Evolutionary conservation across 2,888 invertebrate species (phyloP).

Genomic region (Baccha elongata): DNA sequence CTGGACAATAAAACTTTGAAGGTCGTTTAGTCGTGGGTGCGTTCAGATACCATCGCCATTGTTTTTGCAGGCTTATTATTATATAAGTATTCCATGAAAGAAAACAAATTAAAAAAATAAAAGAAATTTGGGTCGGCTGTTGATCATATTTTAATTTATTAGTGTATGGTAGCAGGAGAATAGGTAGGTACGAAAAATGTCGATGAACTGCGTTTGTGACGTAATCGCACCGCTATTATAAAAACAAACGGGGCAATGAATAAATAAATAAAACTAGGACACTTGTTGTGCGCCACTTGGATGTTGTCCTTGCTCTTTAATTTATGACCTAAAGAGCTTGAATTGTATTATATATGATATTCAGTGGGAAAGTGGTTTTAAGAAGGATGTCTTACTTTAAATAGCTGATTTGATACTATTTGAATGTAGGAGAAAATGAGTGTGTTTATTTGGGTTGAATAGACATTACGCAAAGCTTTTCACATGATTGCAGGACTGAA

Average conservation of each 20-base stretch:
- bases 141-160: constrained; percentile 73
- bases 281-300: constrained; percentile 56
- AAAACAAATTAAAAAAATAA: background rate
- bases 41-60: constrained; percentile 14
- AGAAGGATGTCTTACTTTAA: constrained; percentile 43
- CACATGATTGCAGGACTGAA: too few species aligned
- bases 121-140: constrained; percentile 68
- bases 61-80: constrained; percentile 51
- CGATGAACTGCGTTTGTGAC: constrained; percentile 70
- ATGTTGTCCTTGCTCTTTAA: constrained; percentile 54
- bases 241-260: constrained; percentile 42
- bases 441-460: too few species aligned
- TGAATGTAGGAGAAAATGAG: too few species aligned
- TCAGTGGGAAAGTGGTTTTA: constrained; percentile 17
- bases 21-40: constrained; percentile 68
- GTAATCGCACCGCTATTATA: constrained; percentile 43
- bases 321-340: constrained; percentile 38
- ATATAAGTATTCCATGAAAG: constrained; percentile 60
- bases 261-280: constrained; percentile 71
- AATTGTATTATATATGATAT: constrained; percentile 18
- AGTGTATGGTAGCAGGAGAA: constrained; percentile 39
- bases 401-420: too few species aligned
- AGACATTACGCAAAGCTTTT: too few species aligned
- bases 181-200: constrained; percentile 51
- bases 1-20: constrained; percentile 74